Evolutionary conservation across 2,888 invertebrate species (phyloP), one percentile per base, ranked within the genome.

Genomic region (Megaustenia siamemsis): DNA sequence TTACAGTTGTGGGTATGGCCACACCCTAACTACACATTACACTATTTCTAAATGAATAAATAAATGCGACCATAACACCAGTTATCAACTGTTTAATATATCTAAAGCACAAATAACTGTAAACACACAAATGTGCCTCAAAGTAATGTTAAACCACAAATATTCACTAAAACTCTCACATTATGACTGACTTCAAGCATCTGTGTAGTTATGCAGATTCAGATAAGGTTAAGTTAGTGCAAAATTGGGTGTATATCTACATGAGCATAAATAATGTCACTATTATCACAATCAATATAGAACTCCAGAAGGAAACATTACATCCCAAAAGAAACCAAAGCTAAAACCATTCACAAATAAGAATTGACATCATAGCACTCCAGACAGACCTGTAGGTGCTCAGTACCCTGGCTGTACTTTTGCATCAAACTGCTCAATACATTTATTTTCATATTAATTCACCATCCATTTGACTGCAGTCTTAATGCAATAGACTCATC

Each of bases 81-180:
- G 32, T 73, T 45, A 45, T 49, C 49, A 49, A 73, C 49, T 49
- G 49, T 73, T 73, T 73, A 73, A 49, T 73, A 32, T 49, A 49
- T 18, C 32, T 49, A 49, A 73, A 49, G 73, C 73, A 73, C 49
- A 73, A 49, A 73, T 21, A 45, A 73, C 28, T 32, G 8, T 45
- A 28, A 15, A 73, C 49, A 73, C 45, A 45, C 73, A 49, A 15
- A 49, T 2, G 49, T 73, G 73, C 49, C 32, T 32, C 24, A 73
- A 49, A 40, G 38, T 40, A 69, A 49, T 49, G 49, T 73, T 15
- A 73, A 73, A 49, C 73, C 32, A 73, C 49, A 5, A 10, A 49
- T 4, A 49, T 49, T 69, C 38, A 40, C 40, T 40, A 40, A 4
- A 5, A 73, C 21, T 32, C 35, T 73, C 28, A 32, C 32, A 43